phyloP scores from a whole-genome alignment of 2,113 vertebrate species.

The Capreolus pygargus region DNA sequence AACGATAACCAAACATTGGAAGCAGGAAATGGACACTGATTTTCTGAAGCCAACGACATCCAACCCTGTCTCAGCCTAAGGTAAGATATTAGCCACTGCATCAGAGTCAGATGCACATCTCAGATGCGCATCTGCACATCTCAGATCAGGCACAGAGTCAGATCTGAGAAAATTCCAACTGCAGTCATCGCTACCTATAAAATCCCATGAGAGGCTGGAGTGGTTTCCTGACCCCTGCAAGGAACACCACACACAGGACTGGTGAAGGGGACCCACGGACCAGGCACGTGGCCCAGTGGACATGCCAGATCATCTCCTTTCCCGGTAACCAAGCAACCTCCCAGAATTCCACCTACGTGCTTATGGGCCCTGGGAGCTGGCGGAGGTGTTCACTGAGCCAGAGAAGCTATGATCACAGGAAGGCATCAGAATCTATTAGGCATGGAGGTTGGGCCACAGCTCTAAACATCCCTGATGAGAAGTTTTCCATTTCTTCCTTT shows the following conservation, averaged over 20 bases:
- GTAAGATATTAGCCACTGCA: neutral
- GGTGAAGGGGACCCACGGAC: slow-evolving; percentile 48
- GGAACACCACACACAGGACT: neutral
- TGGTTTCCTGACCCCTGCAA: neutral
- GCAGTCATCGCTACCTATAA: neutral
- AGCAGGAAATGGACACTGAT: neutral
- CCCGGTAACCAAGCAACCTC: slow-evolving; percentile 56
- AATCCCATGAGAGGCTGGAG: neutral
- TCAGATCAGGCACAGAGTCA: neutral
- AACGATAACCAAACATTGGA: neutral
- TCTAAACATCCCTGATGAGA: neutral
- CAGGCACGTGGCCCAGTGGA: slow-evolving; percentile 19
- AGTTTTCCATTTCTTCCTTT: neutral
- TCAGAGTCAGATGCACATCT: too few species aligned
- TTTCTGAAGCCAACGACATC: neutral
- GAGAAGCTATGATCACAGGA: slow-evolving; percentile 4
- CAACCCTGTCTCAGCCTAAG: neutral
- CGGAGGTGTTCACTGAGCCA: slow-evolving; percentile 28
- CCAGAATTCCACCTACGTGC: slow-evolving; percentile 47
- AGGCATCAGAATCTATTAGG: neutral
- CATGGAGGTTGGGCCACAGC: neutral
- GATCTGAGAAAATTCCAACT: accelerated
- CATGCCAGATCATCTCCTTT: slow-evolving; percentile 17
- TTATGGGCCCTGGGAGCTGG: slow-evolving; percentile 15
- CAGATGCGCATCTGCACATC: too few species aligned